These are phyloP conservation scores for Brachionus rubens DNA, from an alignment of 1,140 invertebrate genomes.

Conservation along the genomic window DNA sequence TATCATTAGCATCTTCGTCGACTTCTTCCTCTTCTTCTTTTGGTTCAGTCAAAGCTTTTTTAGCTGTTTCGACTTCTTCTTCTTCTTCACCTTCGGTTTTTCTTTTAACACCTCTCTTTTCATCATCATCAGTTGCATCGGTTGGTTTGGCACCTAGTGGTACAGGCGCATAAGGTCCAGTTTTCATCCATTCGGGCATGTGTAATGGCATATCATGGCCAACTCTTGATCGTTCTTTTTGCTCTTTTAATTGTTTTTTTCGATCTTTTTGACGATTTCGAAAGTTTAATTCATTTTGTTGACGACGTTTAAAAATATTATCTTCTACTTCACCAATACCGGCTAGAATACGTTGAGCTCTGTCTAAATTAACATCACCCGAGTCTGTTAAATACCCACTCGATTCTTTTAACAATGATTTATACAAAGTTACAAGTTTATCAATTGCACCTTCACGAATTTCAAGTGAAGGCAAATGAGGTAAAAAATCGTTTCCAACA, in stretches of 20 bases:
- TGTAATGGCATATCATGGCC: constrained; percentile 10
- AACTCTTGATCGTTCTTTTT: constrained; percentile 6
- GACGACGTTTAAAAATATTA: constrained; percentile 87
- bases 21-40: constrained; percentile 60
- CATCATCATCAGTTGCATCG: neutral
- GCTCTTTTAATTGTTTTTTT: constrained; percentile 9
- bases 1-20: constrained; percentile 78
- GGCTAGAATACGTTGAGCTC: constrained; percentile 87
- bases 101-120: constrained; percentile 4
- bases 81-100: neutral
- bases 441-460: constrained; percentile 95
- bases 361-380: constrained; percentile 82
- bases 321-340: constrained; percentile 85
- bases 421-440: constrained; percentile 85
- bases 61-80: neutral
- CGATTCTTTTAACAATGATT: constrained; percentile 88
- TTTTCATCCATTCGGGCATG: constrained; percentile 46
- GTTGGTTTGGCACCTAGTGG: neutral
- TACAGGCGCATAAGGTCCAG: constrained; percentile 12
- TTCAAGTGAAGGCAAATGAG: constrained; percentile 94
- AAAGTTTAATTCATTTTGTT: constrained; percentile 78
- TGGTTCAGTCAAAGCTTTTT: neutral
- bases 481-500: constrained; percentile 98
- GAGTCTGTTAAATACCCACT: constrained; percentile 85
- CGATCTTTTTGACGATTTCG: constrained; percentile 57